Percentiles rank a stretch among this genome's conserved stretches.
Evolutionary conservation across 1,140 invertebrate species (phyloP).

Genomic region (Harpegnathos saltator): DNA sequence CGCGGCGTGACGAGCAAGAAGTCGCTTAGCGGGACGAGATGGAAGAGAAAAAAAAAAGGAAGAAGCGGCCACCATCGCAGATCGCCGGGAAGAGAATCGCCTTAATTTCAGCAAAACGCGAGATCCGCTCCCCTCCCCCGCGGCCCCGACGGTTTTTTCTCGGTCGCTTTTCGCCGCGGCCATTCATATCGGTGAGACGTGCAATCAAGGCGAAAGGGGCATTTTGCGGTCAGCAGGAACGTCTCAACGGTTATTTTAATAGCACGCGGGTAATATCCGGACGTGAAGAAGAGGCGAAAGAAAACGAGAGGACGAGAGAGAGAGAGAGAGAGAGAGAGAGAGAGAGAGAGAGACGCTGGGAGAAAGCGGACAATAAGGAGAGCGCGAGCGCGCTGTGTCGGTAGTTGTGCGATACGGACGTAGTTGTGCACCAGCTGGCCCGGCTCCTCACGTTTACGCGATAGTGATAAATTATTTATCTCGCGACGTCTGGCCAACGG

Average conservation of each 20-base stretch:
- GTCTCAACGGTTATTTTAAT: constrained; percentile 62
- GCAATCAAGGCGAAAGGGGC: constrained; percentile 48
- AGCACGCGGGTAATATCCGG: constrained; percentile 32
- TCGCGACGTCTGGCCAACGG: constrained; percentile 76
- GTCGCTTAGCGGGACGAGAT: background rate
- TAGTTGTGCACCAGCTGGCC: constrained; percentile 74
- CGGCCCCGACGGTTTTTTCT: constrained; percentile 37
- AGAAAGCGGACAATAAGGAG: constrained; percentile 63
- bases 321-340: no score
- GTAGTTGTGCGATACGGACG: constrained; percentile 43
- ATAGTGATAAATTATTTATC: constrained; percentile 83
- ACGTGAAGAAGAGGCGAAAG: constrained; percentile 29
- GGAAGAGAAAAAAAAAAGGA: background rate
- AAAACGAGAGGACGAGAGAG: constrained; percentile 26
- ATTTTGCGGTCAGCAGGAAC: constrained; percentile 49
- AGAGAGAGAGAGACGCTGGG: background rate
- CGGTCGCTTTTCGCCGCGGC: constrained; percentile 32
- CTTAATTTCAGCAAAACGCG: constrained; percentile 56
- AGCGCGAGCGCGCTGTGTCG: constrained; percentile 7
- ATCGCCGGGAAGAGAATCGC: constrained; percentile 31
- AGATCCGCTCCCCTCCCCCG: constrained; percentile 30
- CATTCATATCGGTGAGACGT: constrained; percentile 53
- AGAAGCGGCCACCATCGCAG: background rate
- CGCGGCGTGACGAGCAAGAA: background rate
- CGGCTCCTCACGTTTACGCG: constrained; percentile 73